A percentile compares a stretch with the other conserved stretches of the same genome.
phyloP scores from a whole-genome alignment of 23 tunicate species.

The Halocynthia aurantium region DNA sequence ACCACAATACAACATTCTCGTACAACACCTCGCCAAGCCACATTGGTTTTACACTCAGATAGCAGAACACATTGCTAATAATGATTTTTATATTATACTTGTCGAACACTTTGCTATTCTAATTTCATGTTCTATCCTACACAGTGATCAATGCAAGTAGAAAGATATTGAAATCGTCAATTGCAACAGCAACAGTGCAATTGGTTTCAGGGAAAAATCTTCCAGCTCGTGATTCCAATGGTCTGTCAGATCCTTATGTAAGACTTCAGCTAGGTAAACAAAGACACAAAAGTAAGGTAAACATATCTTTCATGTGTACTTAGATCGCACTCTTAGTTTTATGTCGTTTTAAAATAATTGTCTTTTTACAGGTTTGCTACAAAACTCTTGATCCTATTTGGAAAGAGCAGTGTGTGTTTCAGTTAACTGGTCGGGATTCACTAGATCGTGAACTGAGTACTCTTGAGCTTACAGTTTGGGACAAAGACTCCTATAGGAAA shows the following conservation, averaged over 20 bases:
- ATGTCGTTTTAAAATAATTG: not conserved
- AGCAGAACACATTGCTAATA: too few relatives aligned
- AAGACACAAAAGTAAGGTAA: slow-evolving; percentile 74
- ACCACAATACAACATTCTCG: too few relatives aligned
- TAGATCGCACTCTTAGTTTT: not conserved
- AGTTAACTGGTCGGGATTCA: slow-evolving; percentile 23
- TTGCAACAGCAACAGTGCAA: slow-evolving; percentile 52
- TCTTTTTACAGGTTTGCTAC: slow-evolving; percentile 51
- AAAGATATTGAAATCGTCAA: slow-evolving; percentile 13
- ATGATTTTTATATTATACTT: too few relatives aligned
- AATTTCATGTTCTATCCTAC: too few relatives aligned
- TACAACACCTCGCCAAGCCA: too few relatives aligned
- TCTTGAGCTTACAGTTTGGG: slow-evolving; percentile 72
- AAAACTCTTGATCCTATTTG: slow-evolving; percentile 86
- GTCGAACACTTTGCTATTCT: too few relatives aligned
- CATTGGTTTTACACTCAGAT: too few relatives aligned
- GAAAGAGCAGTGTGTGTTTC: slow-evolving; percentile 75
- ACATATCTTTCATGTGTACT: not conserved
- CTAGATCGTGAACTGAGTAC: slow-evolving; percentile 28
- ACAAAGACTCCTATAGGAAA: slow-evolving; percentile 61
- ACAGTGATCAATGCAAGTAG: too few relatives aligned
- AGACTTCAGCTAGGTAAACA: slow-evolving; percentile 71
- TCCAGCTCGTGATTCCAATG: slow-evolving; percentile 89
- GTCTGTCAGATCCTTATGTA: slow-evolving; percentile 92
- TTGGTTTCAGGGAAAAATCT: slow-evolving; percentile 68